Base-by-base conservation (phyloP, 2,888 invertebrate species). In the Caradrina clavipalpis region DNA sequence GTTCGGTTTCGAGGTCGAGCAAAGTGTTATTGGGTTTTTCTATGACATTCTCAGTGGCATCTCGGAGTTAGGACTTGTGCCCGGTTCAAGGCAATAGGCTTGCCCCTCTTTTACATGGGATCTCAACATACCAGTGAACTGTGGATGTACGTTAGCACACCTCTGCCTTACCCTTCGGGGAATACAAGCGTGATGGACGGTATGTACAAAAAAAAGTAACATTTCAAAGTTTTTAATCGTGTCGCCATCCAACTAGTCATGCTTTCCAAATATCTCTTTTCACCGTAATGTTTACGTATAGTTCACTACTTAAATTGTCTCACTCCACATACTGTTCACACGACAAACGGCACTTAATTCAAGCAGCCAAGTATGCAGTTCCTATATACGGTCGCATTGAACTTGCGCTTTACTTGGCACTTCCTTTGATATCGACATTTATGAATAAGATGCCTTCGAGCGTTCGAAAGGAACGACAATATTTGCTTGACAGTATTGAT, bases 271-370 rank as follows among this genome's bases (percentile, higher is more conserved):
- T 84, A 68, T 81, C 75, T 83, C 78, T 80, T 83, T 84, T 81
- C 82, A 71, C 80, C 71, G 67, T 77, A 86, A 82, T 80, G 69
- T 81, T 64, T 70, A 77, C 76, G 80, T 80, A 79, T 81, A 80
- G 76, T 76, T 76, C 62, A 64, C 67, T 62, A 77, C 70, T 78
- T 69, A 61, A 57, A 64, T 55, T 70, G 87, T 89, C 80, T 80
- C 87, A 89, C 83, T 89, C 88, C 85, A 88, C 80, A 88, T 88
- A 85, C 82, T 73, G 62, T 73, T 66, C 60, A 68, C 59, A 75
- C 80, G 82, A 82, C 82, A 80, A 82, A 72, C 77, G 70, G 80
- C 79, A 80, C 66, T 83, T 80, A 86, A 82, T 78, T 69, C 67
- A 72, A n/a, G 68, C 82, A 81, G 73, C 77, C 77, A 72, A 71